Conservation (phyloP, 2,888 invertebrate genomes). For the Lasioglossum marginatum region DNA sequence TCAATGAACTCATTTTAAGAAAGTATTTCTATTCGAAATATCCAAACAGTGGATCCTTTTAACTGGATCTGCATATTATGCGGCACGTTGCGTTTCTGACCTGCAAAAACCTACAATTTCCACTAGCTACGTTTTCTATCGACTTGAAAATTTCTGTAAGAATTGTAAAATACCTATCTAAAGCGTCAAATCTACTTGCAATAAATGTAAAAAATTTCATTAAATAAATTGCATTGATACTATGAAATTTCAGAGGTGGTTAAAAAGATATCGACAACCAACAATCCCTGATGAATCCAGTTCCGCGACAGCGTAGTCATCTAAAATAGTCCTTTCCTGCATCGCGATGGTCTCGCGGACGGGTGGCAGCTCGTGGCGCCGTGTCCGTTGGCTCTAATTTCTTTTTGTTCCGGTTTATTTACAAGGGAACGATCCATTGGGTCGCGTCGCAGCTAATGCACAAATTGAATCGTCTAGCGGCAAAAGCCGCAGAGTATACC, state of each 20-base stretch:
- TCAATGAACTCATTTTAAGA: conserved; percentile 11
- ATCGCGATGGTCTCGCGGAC: background rate
- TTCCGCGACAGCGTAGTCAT: background rate
- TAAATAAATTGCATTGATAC: too few species aligned
- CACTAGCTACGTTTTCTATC: background rate
- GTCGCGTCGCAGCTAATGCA: conserved; percentile 58
- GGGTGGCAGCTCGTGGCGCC: background rate
- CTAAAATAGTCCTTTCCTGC: background rate
- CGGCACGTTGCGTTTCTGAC: background rate
- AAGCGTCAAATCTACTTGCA: too few species aligned
- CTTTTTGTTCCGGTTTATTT: conserved; percentile 57
- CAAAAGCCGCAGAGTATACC: conserved; percentile 65
- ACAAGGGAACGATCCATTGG: conserved; percentile 54
- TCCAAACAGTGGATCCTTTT: background rate
- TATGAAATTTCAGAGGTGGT: background rate
- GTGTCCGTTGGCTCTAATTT: conserved; percentile 23
- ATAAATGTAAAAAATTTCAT: too few species aligned
- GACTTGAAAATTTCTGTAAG: background rate
- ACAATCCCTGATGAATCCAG: background rate
- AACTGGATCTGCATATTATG: background rate
- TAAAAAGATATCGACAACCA: background rate
- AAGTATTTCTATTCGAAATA: background rate
- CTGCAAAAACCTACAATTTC: background rate
- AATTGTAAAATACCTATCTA: too few species aligned
- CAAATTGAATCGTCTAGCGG: conserved; percentile 66